Conservation (phyloP, 2,888 invertebrate genomes). For the Mycalesis mineus region DNA sequence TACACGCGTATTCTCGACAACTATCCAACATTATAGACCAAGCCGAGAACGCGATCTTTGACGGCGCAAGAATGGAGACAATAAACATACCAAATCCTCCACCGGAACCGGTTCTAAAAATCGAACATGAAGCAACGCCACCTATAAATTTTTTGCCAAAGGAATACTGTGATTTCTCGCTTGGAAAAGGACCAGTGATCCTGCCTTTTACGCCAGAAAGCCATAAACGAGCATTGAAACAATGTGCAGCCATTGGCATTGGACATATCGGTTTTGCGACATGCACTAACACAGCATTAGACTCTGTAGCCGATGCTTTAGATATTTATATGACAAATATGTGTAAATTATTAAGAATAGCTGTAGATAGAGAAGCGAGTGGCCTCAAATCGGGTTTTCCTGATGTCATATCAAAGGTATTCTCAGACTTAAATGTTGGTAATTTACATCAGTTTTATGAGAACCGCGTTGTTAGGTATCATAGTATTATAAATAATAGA, state of each 20-base stretch:
- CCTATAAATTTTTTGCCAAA: constrained; percentile 66
- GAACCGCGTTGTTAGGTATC: constrained; percentile 60
- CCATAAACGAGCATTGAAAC: constrained; percentile 62
- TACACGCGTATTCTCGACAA: constrained; percentile 60
- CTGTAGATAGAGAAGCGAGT: constrained; percentile 64
- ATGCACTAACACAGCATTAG: constrained; percentile 62
- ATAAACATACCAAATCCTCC: constrained; percentile 56
- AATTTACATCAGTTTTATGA: constrained; percentile 67
- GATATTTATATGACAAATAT: constrained; percentile 66
- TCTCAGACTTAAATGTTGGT: constrained; percentile 64
- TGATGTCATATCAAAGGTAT: constrained; percentile 69
- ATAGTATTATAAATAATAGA: constrained; percentile 54
- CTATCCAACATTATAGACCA: constrained; percentile 58
- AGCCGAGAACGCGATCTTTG: constrained; percentile 55
- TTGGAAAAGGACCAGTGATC: constrained; percentile 62
- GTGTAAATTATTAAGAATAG: constrained; percentile 62
- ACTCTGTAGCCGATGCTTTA: constrained; percentile 58
- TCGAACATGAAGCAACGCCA: constrained; percentile 53
- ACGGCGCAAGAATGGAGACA: constrained; percentile 53
- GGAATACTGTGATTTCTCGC: constrained; percentile 65
- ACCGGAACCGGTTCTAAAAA: constrained; percentile 50
- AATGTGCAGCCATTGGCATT: constrained; percentile 67
- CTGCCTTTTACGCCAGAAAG: constrained; percentile 69
- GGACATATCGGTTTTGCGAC: constrained; percentile 62
- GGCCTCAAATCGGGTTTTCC: constrained; percentile 64